Evolutionary conservation across 2,797 vertebrate species (phyloP), one percentile per base, ranked within the genome.

Genomic region (Sebastes nivosus): DNA sequence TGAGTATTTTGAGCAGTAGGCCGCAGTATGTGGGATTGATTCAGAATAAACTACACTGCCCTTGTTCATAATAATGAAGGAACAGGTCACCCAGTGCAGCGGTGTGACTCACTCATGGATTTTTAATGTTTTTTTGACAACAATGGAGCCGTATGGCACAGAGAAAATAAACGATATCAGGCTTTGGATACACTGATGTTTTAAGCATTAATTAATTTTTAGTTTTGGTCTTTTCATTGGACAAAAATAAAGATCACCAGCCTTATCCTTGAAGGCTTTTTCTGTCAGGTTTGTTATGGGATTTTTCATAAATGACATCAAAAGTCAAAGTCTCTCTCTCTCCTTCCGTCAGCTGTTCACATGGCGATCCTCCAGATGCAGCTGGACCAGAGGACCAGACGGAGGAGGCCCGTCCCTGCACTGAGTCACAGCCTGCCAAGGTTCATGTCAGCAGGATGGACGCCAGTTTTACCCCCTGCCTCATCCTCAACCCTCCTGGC

Each of bases 281-380:
- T 58, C 32, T 6, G 25, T 25, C 18, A 25, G 4, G 4, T 60
- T 54, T 60, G 29, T 29, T 64, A 4, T 7, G 5, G 4, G 32
- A 4, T 60, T 61, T 72, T 63, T 5, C 55, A n/a, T 27, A 54
- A 52, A 29, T 25, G 4, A 18, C 7, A 20, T 34, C 5, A 46
- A 57, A 71, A 24, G 14, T 13, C 4, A 3, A 42, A 42, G 38
- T 50, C 9, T n/a, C 25, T 32, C 36, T 55, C 22, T 59, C 25
- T 61, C 60, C 18, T 8, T 63, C 61, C 34, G 20, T 16, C 65
- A 30, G 68, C 64, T 72, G 75, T 38, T 52, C 2, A 20, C 1
- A 10, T 71, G 69, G 75, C 59, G 6, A 12, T 32, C 18, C 7
- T 73, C 79, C 81, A 79, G 54, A 46, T 52, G 46, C 66, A 63